Conservation (phyloP, 1,140 invertebrate genomes). For the Drosophila ironensis region DNA sequence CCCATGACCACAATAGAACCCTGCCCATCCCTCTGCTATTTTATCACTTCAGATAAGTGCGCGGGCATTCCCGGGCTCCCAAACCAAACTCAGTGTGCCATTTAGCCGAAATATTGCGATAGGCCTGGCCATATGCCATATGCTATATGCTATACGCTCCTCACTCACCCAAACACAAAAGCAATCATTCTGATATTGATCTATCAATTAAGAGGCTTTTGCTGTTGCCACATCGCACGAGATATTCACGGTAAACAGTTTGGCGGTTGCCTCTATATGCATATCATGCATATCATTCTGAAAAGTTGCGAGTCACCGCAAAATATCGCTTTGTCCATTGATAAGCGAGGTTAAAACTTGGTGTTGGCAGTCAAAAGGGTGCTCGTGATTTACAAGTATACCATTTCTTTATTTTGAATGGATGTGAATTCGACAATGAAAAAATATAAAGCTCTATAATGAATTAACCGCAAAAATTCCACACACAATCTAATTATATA, state of each 20-base stretch:
- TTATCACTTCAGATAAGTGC: constrained; percentile 49
- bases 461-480: neutral
- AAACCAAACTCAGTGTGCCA: constrained; percentile 20
- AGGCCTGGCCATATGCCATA: constrained; percentile 25
- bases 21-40: neutral
- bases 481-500: neutral
- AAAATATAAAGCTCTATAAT: too few relatives aligned
- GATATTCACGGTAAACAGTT: constrained; percentile 14
- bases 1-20: neutral
- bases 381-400: too few relatives aligned
- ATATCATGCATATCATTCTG: constrained; percentile 9
- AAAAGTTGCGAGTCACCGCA: constrained; percentile 2
- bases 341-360: neutral
- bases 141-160: too few relatives aligned
- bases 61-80: constrained; percentile 13
- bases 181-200: constrained; percentile 46
- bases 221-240: constrained; percentile 34
- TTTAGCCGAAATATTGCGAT: constrained; percentile 41
- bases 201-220: constrained; percentile 69
- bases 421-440: too few relatives aligned
- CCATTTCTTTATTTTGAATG: too few relatives aligned
- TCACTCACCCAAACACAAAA: constrained; percentile 16
- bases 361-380: too few relatives aligned
- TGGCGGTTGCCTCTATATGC: neutral
- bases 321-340: neutral